A percentile compares a stretch with the other conserved stretches of the same genome.
Evolutionary conservation across 2,888 invertebrate species (phyloP).

Genomic region (Cantharis flavilabris): DNA sequence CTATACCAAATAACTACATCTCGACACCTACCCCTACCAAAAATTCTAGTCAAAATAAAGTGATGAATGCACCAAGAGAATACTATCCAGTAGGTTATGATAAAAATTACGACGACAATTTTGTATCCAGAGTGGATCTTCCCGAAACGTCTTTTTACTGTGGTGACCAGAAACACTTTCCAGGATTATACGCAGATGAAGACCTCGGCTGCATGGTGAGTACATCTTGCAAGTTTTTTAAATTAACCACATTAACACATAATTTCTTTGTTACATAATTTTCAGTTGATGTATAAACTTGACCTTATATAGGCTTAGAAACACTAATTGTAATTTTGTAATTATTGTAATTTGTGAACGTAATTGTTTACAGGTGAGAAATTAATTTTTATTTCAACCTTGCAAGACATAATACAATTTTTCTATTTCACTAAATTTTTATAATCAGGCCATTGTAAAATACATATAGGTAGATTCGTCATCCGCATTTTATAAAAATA

Average conservation of each 20-base stretch:
- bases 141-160: conserved; percentile 85
- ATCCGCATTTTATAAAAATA: background rate
- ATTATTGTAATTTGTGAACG: background rate
- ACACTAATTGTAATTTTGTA: background rate
- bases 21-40: conserved; percentile 54
- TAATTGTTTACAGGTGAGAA: background rate
- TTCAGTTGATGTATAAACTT: background rate
- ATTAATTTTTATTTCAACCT: background rate
- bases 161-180: conserved; percentile 88
- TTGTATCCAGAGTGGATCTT: conserved; percentile 80
- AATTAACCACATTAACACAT: no score
- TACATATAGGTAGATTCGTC: background rate
- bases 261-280: no score
- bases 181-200: conserved; percentile 86
- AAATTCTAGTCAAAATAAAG: conserved; percentile 59
- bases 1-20: conserved; percentile 43
- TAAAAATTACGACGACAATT: conserved; percentile 88
- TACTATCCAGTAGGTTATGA: conserved; percentile 88
- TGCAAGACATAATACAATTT: background rate
- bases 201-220: conserved; percentile 88
- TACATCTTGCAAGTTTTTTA: conserved; percentile 13
- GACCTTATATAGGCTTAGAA: background rate
- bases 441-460: background rate
- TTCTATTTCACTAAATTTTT: background rate
- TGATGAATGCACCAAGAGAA: conserved; percentile 88